Evolutionary conservation across 2,888 invertebrate species (phyloP), one percentile per base, ranked within the genome.

Genomic region (Limnephilus rhombicus): DNA sequence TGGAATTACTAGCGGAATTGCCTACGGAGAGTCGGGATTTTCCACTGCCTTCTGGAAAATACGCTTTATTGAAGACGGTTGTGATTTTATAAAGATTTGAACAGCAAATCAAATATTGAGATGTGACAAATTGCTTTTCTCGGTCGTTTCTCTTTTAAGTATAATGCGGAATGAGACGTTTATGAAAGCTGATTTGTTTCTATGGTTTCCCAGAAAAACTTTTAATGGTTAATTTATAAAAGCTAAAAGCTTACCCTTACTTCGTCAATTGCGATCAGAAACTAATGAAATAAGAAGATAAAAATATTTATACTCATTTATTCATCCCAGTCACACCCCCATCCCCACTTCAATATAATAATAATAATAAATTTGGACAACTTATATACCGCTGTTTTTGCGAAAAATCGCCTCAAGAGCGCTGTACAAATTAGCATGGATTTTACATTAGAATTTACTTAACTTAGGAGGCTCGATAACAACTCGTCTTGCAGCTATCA

Each of bases 1-100:
- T 37, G 80, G 80, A 89, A 89, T n/a, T 89, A 89, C 80, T 37
- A 37, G 34, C 18, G 82, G 18, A 83, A 34, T 37, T 34, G 37
- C 83, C 37, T 34, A 37, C 15, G 18, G 34, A 41, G 24, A 24
- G 37, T n/a, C 24, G 18, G 7, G 24, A 83, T 83, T 37, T 83
- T 83, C 7, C 68, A 24, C 68, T 24, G 24, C 68, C 68, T 68
- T 68, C 68, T 68, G 68, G 68, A 68, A 68, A 68, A n/a, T 68
- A 68, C n/a, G 24, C 68, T 68, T 68, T 68, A 68, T 68, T 68
- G 68, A 68, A 68, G 68, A 68, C 68, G 68, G 68, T 68, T 68
- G 68, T 68, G 68, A 68, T 68, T 68, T 68, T 68, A 68, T 68
- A 68, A 68, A 68, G 68, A n/a, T 68, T 68, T 68, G 24, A 68